Base-by-base conservation (phyloP, 92 coral and sea anemone species). In the Palythoa grandiflora region DNA sequence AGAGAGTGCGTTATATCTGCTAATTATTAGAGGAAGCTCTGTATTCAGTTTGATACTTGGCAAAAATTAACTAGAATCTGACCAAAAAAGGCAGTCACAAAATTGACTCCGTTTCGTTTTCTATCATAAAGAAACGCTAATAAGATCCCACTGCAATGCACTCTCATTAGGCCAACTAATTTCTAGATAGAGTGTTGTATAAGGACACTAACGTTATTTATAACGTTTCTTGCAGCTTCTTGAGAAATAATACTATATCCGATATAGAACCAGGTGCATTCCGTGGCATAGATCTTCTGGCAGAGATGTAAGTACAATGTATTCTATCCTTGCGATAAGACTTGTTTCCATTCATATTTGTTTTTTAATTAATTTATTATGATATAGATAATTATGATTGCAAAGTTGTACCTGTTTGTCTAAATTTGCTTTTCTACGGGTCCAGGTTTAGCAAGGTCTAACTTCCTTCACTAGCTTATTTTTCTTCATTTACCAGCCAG, bases 371-470 rank as follows among this genome's bases (percentile, higher is more conserved):
- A 61, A 9, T 61, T 61, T 61, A 7, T 61, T 61, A 61, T 61
- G 68, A 61, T 61, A 61, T 61, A 61, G 68, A 61, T 61, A 61
- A 61, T 61, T 61, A 61, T 61, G 68, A 61, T 61, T 61, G 68
- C 6, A 61, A 61, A 61, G 68, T 61, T 61, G 68, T 61, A n/a
- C 68, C 68, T 8, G 68, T 61, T n/a, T n/a, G n/a, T n/a, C n/a
- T n/a, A n/a, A n/a, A n/a, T n/a, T n/a, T n/a, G n/a, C n/a, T n/a
- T n/a, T 52, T 52, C 57, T 11, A 52, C 57, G 11, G 68, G 68
- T 61, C 68, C 68, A 61, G 68, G 17, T 61, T 61, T 61, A 61
- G 68, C 68, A 61, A 61, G 19, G 3, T 61, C 68, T 61, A 61
- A n/a, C 68, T n/a, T 61, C 68, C 68, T 61, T 61, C 68, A 61